phyloP scores from a whole-genome alignment of 2,797 vertebrate species.

The Falco novaeseelandiae region DNA sequence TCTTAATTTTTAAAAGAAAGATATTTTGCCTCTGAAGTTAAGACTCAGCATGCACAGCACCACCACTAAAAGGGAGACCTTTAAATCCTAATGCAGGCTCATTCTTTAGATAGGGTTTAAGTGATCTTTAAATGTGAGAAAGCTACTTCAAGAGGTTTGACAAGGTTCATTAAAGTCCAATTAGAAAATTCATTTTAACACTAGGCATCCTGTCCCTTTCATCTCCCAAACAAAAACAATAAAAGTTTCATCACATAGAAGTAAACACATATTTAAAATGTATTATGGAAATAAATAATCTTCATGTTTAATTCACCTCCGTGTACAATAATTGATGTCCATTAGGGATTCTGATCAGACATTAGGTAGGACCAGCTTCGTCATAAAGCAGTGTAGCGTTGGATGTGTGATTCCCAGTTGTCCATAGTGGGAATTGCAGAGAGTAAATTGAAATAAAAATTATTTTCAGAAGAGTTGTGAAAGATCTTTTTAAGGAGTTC shows the following conservation, averaged over 20 bases:
- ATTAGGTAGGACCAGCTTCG: background rate
- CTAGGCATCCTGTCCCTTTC: background rate
- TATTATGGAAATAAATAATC: background rate
- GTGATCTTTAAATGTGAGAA: background rate
- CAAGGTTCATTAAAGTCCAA: background rate
- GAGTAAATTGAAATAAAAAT: background rate
- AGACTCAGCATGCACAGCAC: background rate
- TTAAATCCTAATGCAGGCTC: background rate
- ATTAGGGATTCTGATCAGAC: background rate
- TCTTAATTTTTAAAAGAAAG: background rate
- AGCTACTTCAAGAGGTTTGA: background rate
- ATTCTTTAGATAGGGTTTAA: background rate
- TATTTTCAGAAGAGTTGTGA: background rate
- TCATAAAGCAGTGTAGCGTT: background rate
- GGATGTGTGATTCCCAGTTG: background rate
- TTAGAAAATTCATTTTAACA: background rate
- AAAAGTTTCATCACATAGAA: background rate
- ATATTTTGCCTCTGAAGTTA: background rate
- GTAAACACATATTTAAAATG: background rate
- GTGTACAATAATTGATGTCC: background rate
- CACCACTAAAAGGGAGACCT: background rate
- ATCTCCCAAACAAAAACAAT: background rate
- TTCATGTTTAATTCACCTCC: conserved; percentile 24
- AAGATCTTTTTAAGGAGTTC: background rate
- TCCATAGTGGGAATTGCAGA: background rate